Base-by-base conservation (phyloP, 2,888 invertebrate genomes). In the Standfussiana lucernea region DNA sequence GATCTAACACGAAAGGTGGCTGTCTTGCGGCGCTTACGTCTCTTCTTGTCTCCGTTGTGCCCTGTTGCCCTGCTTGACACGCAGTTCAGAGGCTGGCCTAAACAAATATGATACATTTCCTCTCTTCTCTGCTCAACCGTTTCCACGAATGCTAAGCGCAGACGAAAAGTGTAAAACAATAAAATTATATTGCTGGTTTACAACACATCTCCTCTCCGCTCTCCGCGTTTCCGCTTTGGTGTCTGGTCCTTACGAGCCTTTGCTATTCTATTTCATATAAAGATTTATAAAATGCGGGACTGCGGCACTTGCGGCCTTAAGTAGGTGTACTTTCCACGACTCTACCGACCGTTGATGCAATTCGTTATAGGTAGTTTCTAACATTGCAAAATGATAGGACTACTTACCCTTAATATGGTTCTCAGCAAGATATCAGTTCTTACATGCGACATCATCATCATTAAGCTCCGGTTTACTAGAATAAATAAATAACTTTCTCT, bases 301-400 rank as follows among this genome's bases (percentile, higher is more conserved):
- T 32, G 32, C 8, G 56, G 28, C 3, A 11, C 13, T 28, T 59
- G 7, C 15, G 15, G 56, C 15, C 56, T 56, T 28, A 28, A 28
- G 67, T 45, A 35, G 18, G 35, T 32, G n/a, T 15, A 70, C 40
- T 50, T 74, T 59, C 42, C n/a, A 37, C 75, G 53, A 65, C 15
- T 53, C 56, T 18, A 32, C 42, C 13, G 62, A 67, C 42, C 28
- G 24, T 61, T 70, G 70, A 72, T 65, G 75, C 71, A 84, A 84
- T 80, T 82, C 53, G 72, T 69, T 61, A 79, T 50, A 70, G 32
- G 40, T 40, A 72, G 71, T 69, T 72, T 80, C 71, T 50, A 59
- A 18, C 28, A 61, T 80, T 80, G 53, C 80, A 66, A 84, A 61
- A 75, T 75, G 35, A 68, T 75, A 59, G 24, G 11, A 61, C 35